A percentile compares a stretch with the other conserved stretches of the same genome.
Evolutionary conservation across 2,888 invertebrate species (phyloP).

Genomic region (Dicyrtomina minuta): DNA sequence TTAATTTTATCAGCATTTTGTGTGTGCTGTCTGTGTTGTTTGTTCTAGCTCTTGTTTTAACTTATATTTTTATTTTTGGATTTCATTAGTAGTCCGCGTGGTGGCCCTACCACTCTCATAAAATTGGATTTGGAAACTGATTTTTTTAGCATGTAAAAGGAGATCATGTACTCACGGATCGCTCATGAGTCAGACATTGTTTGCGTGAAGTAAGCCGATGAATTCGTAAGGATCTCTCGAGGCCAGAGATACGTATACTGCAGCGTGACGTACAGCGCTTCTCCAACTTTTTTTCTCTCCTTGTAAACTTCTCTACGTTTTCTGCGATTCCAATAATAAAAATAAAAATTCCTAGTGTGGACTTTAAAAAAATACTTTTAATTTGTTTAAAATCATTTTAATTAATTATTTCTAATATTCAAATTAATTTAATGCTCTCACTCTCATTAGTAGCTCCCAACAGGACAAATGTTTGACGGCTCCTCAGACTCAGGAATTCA

Average conservation of each 20-base stretch:
- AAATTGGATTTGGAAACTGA: neutral
- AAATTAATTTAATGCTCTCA: too few relatives aligned
- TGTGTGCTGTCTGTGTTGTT: neutral
- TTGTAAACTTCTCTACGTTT: constrained; percentile 55
- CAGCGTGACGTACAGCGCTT: constrained; percentile 53
- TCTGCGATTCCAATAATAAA: constrained; percentile 46
- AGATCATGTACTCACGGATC: constrained; percentile 45
- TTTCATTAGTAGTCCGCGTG: neutral
- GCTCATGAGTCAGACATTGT: constrained; percentile 42
- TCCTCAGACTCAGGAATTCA: constrained; percentile 51
- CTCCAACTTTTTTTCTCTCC: constrained; percentile 55
- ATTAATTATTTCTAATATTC: neutral
- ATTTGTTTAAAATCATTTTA: neutral
- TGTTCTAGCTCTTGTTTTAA: neutral
- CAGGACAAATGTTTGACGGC: constrained; percentile 52
- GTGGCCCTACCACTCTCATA: neutral
- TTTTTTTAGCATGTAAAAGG: neutral
- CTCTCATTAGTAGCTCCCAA: constrained; percentile 55
- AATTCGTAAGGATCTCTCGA: constrained; percentile 51
- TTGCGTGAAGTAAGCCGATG: constrained; percentile 46
- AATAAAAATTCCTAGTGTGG: constrained; percentile 5
- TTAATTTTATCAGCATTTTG: neutral
- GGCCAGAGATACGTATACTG: constrained; percentile 52
- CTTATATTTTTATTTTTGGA: neutral
- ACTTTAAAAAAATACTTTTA: constrained; percentile 19